Percentiles rank a stretch among this genome's conserved stretches.
These are phyloP conservation scores for Rhipidura dahli DNA, from an alignment of 2,113 vertebrate species.

Conservation along the genomic window DNA sequence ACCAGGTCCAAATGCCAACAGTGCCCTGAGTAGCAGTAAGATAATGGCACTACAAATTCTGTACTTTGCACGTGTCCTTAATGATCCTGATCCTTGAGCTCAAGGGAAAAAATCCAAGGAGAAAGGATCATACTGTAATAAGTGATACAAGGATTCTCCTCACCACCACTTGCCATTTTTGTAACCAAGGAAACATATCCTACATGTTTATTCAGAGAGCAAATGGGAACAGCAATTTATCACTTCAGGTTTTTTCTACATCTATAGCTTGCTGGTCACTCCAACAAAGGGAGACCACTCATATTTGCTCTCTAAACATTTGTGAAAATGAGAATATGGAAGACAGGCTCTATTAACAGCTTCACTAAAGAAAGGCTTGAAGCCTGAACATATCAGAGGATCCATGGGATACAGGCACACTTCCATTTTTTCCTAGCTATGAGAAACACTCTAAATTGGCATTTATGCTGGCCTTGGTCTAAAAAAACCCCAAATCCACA, in stretches of 20 bases:
- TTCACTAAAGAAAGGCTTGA: not conserved
- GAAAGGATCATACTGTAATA: not conserved
- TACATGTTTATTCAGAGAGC: not conserved
- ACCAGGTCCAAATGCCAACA: not conserved
- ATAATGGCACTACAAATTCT: not conserved
- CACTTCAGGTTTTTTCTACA: not conserved
- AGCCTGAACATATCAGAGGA: not conserved
- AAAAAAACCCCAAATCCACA: not conserved
- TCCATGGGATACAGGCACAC: not conserved
- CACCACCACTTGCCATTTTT: not conserved
- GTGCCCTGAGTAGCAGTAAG: not conserved
- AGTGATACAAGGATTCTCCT: not conserved
- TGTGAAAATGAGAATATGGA: not conserved
- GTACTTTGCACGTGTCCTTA: not conserved
- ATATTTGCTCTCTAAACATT: not conserved
- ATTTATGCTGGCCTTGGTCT: not conserved
- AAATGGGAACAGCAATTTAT: not conserved
- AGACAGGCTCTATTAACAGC: not conserved
- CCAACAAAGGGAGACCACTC: not conserved
- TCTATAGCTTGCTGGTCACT: not conserved
- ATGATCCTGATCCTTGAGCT: not conserved
- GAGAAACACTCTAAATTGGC: not conserved
- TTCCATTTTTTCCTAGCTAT: not conserved
- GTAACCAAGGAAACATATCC: slow-evolving; percentile 12
- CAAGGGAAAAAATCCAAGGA: not conserved